Percentiles rank a stretch among this genome's conserved stretches.
phyloP scores from a whole-genome alignment of 1,140 invertebrate species.

The Antheraea mylitta region DNA sequence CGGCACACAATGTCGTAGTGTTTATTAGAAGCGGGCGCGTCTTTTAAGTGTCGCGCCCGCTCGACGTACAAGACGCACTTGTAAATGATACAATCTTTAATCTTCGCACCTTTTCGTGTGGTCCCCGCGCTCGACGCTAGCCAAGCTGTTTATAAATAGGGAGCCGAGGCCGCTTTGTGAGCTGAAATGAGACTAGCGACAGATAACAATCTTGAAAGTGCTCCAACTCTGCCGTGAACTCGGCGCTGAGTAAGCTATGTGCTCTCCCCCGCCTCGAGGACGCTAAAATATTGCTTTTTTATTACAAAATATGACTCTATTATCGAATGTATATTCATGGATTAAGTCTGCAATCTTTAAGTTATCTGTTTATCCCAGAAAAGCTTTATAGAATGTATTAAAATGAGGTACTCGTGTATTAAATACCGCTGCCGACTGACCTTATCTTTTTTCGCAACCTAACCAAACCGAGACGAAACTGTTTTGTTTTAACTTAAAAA shows the following conservation, averaged over 20 bases:
- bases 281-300: slow-evolving; percentile 55
- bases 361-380: no score
- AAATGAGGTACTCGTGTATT: no score
- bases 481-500: no score
- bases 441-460: no score
- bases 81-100: slow-evolving; percentile 71
- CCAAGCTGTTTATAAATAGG: slow-evolving; percentile 66
- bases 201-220: slow-evolving; percentile 70
- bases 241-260: slow-evolving; percentile 22
- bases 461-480: no score
- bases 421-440: no score
- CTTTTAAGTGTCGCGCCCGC: slow-evolving; percentile 43
- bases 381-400: no score
- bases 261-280: slow-evolving; percentile 32
- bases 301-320: slow-evolving; percentile 26
- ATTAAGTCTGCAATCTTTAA: no score
- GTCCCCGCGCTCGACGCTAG: slow-evolving; percentile 37
- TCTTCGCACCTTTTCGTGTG: slow-evolving; percentile 72
- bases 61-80: slow-evolving; percentile 63
- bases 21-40: slow-evolving; percentile 35
- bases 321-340: neutral
- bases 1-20: slow-evolving; percentile 36
- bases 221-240: slow-evolving; percentile 48
- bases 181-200: slow-evolving; percentile 67
- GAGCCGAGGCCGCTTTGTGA: slow-evolving; percentile 58